These are phyloP conservation scores for Siniperca undulata DNA, from an alignment of 2,797 vertebrate species.

Conservation along the genomic window DNA sequence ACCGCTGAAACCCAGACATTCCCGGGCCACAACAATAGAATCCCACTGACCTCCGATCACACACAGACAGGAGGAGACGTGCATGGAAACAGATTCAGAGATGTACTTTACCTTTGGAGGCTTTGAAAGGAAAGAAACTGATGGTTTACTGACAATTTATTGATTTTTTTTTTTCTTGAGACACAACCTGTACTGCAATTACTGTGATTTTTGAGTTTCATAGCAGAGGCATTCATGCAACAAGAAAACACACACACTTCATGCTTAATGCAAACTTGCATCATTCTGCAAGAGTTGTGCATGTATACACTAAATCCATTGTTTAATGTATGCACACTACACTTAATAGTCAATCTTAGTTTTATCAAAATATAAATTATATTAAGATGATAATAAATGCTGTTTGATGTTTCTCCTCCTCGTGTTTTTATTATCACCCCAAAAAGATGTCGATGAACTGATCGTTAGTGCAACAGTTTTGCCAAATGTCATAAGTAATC, in stretches of 20 bases:
- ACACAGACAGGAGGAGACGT: not conserved
- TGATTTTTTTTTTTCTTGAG: constrained; percentile 40
- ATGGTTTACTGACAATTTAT: constrained; percentile 25
- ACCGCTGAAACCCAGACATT: constrained; percentile 68
- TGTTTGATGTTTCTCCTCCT: constrained; percentile 62
- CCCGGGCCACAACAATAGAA: constrained; percentile 3
- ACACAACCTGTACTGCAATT: constrained; percentile 71
- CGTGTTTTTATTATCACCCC: constrained; percentile 49
- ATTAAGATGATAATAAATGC: constrained; percentile 77
- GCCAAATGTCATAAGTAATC: constrained; percentile 46
- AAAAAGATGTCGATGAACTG: not conserved
- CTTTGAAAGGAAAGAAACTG: not conserved
- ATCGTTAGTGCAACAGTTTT: constrained; percentile 20
- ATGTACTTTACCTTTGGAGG: constrained; percentile 26
- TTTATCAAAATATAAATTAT: constrained; percentile 79
- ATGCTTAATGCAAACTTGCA: constrained; percentile 46
- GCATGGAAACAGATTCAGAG: constrained; percentile 28
- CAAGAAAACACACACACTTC: constrained; percentile 46
- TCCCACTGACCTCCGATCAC: constrained; percentile 6
- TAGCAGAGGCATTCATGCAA: constrained; percentile 56
- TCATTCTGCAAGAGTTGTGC: constrained; percentile 71
- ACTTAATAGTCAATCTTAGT: constrained; percentile 71
- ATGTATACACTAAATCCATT: constrained; percentile 75
- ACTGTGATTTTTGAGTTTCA: constrained; percentile 76
- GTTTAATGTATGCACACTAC: constrained; percentile 73